Conservation (phyloP, 2,797 vertebrate species). For the Dicrostonyx torquatus region DNA sequence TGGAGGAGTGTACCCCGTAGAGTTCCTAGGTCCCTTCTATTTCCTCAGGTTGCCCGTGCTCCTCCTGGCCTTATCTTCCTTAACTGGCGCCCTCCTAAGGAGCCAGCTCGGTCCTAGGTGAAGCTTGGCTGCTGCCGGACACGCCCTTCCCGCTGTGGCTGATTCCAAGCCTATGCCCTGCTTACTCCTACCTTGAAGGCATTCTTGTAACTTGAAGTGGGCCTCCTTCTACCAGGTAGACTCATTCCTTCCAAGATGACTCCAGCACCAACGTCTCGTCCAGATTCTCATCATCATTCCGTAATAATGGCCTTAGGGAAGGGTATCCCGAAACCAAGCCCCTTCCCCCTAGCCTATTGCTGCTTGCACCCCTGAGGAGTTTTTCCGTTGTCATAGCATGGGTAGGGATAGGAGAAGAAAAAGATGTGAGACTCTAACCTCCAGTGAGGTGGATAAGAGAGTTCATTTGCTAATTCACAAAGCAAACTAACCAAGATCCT, state of each 20-base stretch:
- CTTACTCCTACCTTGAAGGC: background rate
- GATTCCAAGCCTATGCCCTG: background rate
- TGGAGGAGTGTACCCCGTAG: background rate
- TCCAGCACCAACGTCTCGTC: background rate
- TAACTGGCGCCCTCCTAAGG: background rate
- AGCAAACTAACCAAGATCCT: background rate
- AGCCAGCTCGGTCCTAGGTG: background rate
- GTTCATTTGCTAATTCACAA: background rate
- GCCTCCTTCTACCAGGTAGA: background rate
- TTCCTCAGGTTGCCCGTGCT: background rate
- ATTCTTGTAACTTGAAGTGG: background rate
- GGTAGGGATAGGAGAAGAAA: background rate
- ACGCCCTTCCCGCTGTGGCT: constrained; percentile 10
- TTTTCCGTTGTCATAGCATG: background rate
- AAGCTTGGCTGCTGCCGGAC: constrained; percentile 8
- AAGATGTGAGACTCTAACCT: background rate
- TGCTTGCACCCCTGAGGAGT: background rate
- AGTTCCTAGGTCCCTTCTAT: background rate
- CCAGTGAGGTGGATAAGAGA: background rate
- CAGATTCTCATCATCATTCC: background rate
- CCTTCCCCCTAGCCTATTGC: background rate
- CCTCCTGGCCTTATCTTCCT: background rate
- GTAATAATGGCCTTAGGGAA: background rate
- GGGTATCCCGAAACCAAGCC: background rate
- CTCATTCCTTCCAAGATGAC: background rate